phyloP scores from a whole-genome alignment of 2,797 vertebrate species.

The Betta splendens region DNA sequence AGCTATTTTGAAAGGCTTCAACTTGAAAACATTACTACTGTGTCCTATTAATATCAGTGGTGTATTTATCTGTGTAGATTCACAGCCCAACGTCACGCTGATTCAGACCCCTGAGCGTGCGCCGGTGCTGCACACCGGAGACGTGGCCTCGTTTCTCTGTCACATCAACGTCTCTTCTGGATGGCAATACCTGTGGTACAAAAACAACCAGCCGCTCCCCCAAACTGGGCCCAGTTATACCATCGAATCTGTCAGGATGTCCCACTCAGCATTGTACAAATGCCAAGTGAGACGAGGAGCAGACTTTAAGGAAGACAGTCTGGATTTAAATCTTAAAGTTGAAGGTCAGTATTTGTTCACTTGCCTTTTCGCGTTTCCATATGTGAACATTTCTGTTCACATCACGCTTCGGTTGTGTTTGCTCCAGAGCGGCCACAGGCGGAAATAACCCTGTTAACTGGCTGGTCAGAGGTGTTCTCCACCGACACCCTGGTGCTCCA shows the following conservation, averaged over 20 bases:
- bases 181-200: slow-evolving; percentile 70
- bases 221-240: background rate
- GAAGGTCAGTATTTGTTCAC: slow-evolving; percentile 20
- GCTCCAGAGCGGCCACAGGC: slow-evolving; percentile 65
- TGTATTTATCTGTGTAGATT: slow-evolving; percentile 35
- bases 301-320: slow-evolving; percentile 15
- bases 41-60: fast-evolving
- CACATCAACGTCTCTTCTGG: slow-evolving; percentile 57
- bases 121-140: slow-evolving; percentile 50
- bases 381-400: background rate
- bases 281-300: slow-evolving; percentile 46
- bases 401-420: background rate
- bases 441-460: slow-evolving; percentile 66
- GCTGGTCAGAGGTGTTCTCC: slow-evolving; percentile 75
- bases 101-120: slow-evolving; percentile 21
- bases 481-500: slow-evolving; percentile 71
- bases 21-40: too few relatives aligned
- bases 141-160: slow-evolving; percentile 60
- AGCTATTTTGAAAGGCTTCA: too few relatives aligned
- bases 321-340: background rate
- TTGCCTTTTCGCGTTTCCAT: background rate
- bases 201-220: fast-evolving
- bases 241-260: slow-evolving; percentile 6
- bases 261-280: slow-evolving; percentile 49
- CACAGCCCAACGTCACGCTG: slow-evolving; percentile 37